phyloP scores from a whole-genome alignment of 35 echinoderm and acorn worm genomes.

The Holothuria glaberrima region DNA sequence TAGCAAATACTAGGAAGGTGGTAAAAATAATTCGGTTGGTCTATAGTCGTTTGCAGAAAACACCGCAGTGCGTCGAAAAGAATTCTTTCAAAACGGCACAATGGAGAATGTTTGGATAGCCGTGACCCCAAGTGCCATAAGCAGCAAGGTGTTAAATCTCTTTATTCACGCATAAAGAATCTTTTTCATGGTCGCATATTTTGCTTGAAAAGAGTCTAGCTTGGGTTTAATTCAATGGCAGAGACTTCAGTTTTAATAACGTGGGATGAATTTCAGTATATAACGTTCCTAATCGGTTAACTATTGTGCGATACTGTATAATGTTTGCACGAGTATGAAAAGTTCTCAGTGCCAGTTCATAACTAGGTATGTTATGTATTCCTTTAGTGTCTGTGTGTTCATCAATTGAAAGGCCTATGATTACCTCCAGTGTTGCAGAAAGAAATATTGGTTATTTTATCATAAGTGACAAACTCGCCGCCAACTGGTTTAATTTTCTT shows the following conservation, averaged over 20 bases:
- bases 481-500: conserved; percentile 15
- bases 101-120: conserved; percentile 37
- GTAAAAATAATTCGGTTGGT: conserved; percentile 1
- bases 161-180: conserved; percentile 7
- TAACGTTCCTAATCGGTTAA: too few species aligned
- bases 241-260: too few species aligned
- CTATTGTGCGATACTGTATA: too few species aligned
- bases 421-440: too few species aligned
- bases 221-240: too few species aligned
- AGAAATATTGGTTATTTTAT: too few species aligned
- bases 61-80: neutral
- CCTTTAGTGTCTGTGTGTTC: too few species aligned
- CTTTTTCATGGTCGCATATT: conserved; percentile 35
- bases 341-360: too few species aligned
- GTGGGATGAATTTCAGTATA: too few species aligned
- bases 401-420: too few species aligned
- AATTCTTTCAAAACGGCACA: neutral
- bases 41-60: neutral
- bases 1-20: conserved; percentile 4
- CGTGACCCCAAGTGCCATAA: conserved; percentile 25
- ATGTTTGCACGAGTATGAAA: too few species aligned
- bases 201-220: neutral
- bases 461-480: conserved; percentile 8
- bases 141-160: conserved; percentile 19
- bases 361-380: too few species aligned